Base-by-base conservation (phyloP, 92 coral and sea anemone species). In the Virgularia gustaviana region DNA sequence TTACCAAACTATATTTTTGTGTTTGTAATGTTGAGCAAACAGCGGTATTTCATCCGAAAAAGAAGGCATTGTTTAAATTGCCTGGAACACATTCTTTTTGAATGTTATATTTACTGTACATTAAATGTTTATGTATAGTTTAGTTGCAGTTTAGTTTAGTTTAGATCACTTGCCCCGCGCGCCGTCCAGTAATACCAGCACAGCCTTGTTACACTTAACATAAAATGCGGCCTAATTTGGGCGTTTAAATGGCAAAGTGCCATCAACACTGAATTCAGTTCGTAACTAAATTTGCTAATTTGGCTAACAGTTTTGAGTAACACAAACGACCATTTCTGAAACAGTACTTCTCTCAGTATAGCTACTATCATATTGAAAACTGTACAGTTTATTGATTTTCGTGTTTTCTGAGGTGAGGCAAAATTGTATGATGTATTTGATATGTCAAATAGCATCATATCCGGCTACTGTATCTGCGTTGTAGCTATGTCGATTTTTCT, bases 41-140 rank as follows among this genome's bases (percentile, higher is more conserved):
- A 41, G 42, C 23, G 28, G 12, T 28, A 57, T 66, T 66, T 66
- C 44, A 8, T 27, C 36, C 28, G 23, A 66, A 44, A 56, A 42
- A 9, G 35, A 38, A 20, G 47, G 35, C 35, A 49, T 13, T 24
- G 49, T 37, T 16, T 10, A 42, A 66, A 66, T 66, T 43, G 35
- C 34, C 47, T 28, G 4, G 51, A 68, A 49, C 75, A 61, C 75
- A 68, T 68, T 68, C 60, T 13, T 68, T 25, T 15, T 27, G 60
- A 68, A 68, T 68, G 75, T 49, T 51, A 61, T 68, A n/a, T n/a
- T n/a, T n/a, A n/a, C n/a, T n/a, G 49, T 68, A 68, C 54, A 68
- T 68, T 68, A 68, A 68, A 49, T 47, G 75, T 49, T 68, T 44
- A 66, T 39, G 57, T 66, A 66, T 32, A n/a, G 53, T 53, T 68